Evolutionary conservation across 2,797 vertebrate species (phyloP), one percentile per base, ranked within the genome.

Genomic region (Chloroceryle inda): DNA sequence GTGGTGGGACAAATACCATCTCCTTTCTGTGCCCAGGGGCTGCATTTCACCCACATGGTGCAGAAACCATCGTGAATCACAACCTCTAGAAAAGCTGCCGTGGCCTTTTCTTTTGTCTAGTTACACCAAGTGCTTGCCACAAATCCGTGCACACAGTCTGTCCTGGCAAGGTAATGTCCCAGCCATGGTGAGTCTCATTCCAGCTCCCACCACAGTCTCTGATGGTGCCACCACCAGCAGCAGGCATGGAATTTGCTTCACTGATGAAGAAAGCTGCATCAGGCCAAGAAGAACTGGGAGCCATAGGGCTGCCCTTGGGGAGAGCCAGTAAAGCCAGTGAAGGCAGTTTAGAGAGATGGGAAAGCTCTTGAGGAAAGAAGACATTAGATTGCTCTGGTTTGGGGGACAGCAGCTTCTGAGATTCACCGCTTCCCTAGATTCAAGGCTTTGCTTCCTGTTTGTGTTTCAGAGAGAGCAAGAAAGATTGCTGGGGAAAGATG

Each of bases 61-160:
- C 18, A 63, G 68, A 21, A 53, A 64, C 9, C 68, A 38, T 14
- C 0, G 0, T 9, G n/a, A 66, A 29, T 50, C 52, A 40, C 0
- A 3, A 35, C 11, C 8, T 49, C 68, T 20, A 16, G 45, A 55
- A 74, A 88, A 69, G 45, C 45, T 71, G 35, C 38, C 19, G 58
- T 31, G 37, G 59, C 15, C 42, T 55, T 66, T 81, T 71, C 19
- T 86, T 85, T 50, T 61, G 59, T 29, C 42, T 45, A 5, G 5
- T 44, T 23, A 89, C 81, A 66, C 23, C 59, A 35, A 71, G 20
- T 0, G 0, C 33, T 79, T 35, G 42, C 24, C 55, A 45, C 14
- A 9, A 21, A 31, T 37, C 73, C 23, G 26, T 53, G 31, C n/a
- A 29, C 20, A 10, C 37, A 52, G 33, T 13, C 55, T 80, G 37